A percentile compares a stretch with the other conserved stretches of the same genome.
Evolutionary conservation across 2,888 invertebrate species (phyloP).

Genomic region (Raillietiella orientalis): DNA sequence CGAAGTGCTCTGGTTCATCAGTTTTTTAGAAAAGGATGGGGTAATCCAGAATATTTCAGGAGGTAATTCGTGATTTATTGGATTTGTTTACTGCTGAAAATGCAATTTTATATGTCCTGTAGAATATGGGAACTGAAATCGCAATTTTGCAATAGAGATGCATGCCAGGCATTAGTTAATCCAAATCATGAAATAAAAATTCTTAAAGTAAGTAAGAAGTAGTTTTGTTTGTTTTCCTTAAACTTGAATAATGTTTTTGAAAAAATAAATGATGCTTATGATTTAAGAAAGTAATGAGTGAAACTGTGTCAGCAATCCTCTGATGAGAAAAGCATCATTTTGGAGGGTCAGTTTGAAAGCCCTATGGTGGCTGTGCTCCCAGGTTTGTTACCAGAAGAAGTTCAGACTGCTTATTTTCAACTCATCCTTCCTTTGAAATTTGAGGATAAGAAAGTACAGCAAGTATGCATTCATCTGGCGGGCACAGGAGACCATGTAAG

Average conservation of each 20-base stretch:
- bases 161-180: conserved; percentile 46
- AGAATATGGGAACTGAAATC: no score
- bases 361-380: conserved; percentile 54
- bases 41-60: conserved; percentile 58
- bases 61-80: conserved; percentile 20
- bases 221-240: conserved; percentile 5
- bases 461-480: conserved; percentile 73
- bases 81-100: no score
- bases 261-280: no score
- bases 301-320: conserved; percentile 6
- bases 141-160: conserved; percentile 44
- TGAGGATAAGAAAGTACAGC: conserved; percentile 27
- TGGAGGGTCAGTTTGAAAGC: conserved; percentile 59
- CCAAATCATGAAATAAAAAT: conserved; percentile 53
- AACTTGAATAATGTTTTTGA: no score
- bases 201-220: conserved; percentile 47
- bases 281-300: no score
- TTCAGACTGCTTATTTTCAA: conserved; percentile 52
- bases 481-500: conserved; percentile 93
- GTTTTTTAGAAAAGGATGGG: conserved; percentile 92
- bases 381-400: conserved; percentile 50
- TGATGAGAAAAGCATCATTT: conserved; percentile 34
- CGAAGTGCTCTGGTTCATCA: conserved; percentile 53
- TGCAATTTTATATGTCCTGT: no score
- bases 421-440: conserved; percentile 48